Percentiles rank a stretch among this genome's conserved stretches.
Conservation (phyloP, 2,797 vertebrate genomes). For the Acanthis flammea region DNA sequence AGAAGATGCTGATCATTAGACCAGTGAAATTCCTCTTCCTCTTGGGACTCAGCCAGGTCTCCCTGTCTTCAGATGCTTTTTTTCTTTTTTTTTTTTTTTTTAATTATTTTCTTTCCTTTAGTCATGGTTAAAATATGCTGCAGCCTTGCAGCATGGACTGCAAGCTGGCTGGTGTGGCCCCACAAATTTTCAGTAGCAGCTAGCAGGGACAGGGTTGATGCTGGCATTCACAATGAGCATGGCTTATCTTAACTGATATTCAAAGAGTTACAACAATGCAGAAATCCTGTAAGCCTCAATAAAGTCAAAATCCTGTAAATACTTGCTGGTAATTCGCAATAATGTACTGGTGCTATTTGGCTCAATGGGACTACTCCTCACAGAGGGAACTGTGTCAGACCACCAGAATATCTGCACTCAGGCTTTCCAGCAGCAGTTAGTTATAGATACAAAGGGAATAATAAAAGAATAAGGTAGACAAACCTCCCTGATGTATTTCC, state of each 20-base stretch:
- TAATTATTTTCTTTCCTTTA: background rate
- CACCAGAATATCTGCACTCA: background rate
- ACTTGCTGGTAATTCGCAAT: background rate
- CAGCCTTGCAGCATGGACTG: background rate
- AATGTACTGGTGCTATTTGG: background rate
- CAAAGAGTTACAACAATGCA: background rate
- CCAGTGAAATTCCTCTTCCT: constrained; percentile 10
- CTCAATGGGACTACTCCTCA: background rate
- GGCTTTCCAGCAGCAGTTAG: background rate
- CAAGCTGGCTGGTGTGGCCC: background rate
- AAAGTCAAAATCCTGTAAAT: background rate
- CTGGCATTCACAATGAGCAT: background rate
- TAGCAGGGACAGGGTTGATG: background rate
- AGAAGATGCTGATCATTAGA: background rate
- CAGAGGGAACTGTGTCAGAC: background rate
- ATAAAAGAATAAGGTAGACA: background rate
- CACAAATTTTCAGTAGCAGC: background rate
- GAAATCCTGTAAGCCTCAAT: background rate
- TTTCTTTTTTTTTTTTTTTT: too few species aligned
- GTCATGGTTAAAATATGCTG: background rate
- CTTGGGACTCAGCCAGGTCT: background rate
- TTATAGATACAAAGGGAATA: background rate
- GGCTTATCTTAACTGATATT: background rate
- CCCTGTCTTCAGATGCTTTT: background rate
- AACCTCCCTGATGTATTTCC: background rate